Evolutionary conservation across 1,140 invertebrate genomes (phyloP).

Genomic region (Tetragnatha versicolor): DNA sequence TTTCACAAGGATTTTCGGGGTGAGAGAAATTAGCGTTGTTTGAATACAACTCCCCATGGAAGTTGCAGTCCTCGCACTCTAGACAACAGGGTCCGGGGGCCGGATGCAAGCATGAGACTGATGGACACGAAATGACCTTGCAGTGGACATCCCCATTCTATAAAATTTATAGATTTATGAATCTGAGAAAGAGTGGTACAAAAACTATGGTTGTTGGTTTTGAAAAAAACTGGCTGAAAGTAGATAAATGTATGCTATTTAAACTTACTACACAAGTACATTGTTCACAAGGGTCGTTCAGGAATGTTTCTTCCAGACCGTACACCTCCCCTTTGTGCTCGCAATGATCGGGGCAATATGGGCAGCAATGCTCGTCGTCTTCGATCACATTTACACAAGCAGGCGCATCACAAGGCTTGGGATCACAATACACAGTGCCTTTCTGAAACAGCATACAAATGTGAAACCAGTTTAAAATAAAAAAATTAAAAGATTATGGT

Average conservation of each 20-base stretch:
- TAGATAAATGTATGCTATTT: too few relatives aligned
- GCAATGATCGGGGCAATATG: constrained; percentile 32
- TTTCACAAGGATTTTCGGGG: constrained; percentile 45
- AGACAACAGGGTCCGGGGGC: constrained; percentile 29
- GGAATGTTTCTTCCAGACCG: not conserved
- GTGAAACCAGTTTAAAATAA: not conserved
- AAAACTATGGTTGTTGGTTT: too few relatives aligned
- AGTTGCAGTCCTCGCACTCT: constrained; percentile 33
- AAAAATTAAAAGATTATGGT: not conserved
- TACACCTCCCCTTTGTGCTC: not conserved
- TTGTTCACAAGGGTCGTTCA: constrained; percentile 32
- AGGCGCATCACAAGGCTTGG: constrained; percentile 34
- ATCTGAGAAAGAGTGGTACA: too few relatives aligned
- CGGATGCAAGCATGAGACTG: constrained; percentile 16
- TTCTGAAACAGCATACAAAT: constrained; percentile 1
- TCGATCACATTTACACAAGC: constrained; percentile 2
- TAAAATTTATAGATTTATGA: too few relatives aligned
- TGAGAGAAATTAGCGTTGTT: constrained; percentile 26
- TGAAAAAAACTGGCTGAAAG: too few relatives aligned
- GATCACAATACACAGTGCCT: constrained; percentile 30
- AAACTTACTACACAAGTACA: constrained; percentile 37
- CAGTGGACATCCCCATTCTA: constrained; percentile 34
- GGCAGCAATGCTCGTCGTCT: constrained; percentile 31
- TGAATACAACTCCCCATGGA: constrained; percentile 16
- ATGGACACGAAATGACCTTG: constrained; percentile 7